These are phyloP conservation scores for Geophilus truncorum DNA, from an alignment of 2,888 invertebrate genomes.

Conservation along the genomic window DNA sequence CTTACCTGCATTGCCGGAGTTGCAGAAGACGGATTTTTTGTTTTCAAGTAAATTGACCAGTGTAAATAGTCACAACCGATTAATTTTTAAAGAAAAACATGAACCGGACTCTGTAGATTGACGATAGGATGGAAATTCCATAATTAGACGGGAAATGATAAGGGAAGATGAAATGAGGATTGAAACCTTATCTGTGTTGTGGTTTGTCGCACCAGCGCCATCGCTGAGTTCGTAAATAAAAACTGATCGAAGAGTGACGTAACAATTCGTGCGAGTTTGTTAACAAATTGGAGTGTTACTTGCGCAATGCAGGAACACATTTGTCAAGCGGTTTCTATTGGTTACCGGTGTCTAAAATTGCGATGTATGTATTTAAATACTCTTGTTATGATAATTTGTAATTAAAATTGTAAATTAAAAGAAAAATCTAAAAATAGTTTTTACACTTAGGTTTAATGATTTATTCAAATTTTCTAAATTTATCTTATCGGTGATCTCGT, in stretches of 20 bases:
- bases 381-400: no score
- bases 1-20: conserved; percentile 23
- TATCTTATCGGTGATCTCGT: no score
- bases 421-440: no score
- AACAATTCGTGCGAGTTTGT: background rate
- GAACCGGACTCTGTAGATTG: background rate
- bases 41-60: background rate
- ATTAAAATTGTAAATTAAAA: no score
- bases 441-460: no score
- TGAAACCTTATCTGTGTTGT: conserved; percentile 1
- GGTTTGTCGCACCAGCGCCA: conserved; percentile 25
- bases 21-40: background rate
- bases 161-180: background rate
- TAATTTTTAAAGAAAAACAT: background rate
- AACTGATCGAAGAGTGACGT: background rate
- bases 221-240: background rate
- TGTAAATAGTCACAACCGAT: background rate
- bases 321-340: background rate
- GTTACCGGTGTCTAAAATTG: background rate
- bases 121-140: background rate
- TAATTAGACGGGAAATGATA: background rate
- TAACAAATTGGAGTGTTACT: background rate
- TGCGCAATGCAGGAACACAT: background rate
- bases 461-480: no score
- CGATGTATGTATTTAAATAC: no score